phyloP scores from a whole-genome alignment of 2,888 invertebrate species.

The Macrophya alboannulata region DNA sequence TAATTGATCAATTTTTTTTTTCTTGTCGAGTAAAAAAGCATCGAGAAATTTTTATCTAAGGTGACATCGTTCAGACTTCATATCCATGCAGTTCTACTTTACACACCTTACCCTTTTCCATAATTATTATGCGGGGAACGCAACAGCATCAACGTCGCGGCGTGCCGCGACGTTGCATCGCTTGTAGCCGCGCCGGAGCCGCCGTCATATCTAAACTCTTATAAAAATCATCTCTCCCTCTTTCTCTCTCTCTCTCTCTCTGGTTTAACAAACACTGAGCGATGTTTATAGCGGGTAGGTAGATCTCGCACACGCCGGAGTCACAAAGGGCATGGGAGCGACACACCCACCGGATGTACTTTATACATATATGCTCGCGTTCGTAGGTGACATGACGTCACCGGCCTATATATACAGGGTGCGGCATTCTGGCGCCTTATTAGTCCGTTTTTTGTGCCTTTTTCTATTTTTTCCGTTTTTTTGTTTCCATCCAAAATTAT shows the following conservation, averaged over 20 bases:
- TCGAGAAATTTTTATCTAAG: too few species aligned
- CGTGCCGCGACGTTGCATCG: too few species aligned
- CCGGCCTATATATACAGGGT: constrained; percentile 71
- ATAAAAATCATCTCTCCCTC: neutral
- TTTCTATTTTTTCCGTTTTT: neutral
- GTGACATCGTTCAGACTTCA: neutral
- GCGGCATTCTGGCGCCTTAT: constrained; percentile 62
- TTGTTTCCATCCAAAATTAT: neutral
- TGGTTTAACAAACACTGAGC: constrained; percentile 62
- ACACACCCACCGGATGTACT: constrained; percentile 79
- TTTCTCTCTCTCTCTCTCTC: neutral
- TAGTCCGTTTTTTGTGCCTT: neutral
- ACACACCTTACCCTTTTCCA: neutral
- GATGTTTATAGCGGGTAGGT: constrained; percentile 69
- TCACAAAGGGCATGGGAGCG: constrained; percentile 77
- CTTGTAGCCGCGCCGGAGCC: neutral
- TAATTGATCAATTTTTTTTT: neutral
- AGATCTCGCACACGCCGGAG: constrained; percentile 72
- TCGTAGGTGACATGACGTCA: constrained; percentile 73
- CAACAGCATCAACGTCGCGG: neutral
- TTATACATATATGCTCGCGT: constrained; percentile 72
- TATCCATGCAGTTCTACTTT: neutral
- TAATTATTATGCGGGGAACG: neutral
- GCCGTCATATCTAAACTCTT: neutral
- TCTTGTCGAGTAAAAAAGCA: neutral